phyloP scores from a whole-genome alignment of 2,113 vertebrate species.

The Gymnocephalus cernua region DNA sequence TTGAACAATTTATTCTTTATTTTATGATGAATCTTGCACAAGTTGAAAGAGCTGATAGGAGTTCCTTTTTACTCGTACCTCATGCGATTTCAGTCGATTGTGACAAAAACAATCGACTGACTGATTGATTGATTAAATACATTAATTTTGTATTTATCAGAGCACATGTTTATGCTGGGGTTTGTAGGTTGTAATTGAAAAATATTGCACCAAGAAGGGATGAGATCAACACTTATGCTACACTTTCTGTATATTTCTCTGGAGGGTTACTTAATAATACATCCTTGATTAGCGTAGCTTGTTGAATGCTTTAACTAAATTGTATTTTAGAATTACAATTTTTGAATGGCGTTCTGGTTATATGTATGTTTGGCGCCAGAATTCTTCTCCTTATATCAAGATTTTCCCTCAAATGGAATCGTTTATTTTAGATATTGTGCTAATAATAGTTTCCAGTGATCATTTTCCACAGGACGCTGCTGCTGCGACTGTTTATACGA shows the following conservation, averaged over 20 bases:
- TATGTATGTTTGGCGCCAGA: neutral
- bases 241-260: neutral
- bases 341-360: neutral
- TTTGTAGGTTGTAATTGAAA: conserved; percentile 1
- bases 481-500: conserved; percentile 63
- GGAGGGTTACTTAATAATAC: neutral
- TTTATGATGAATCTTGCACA: too few species aligned
- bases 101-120: too few species aligned
- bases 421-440: conserved; percentile 74
- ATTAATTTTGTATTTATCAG: neutral
- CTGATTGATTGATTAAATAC: neutral
- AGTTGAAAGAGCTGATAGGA: too few species aligned
- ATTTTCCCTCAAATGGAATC: conserved; percentile 42
- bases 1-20: too few species aligned
- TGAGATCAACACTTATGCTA: neutral
- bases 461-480: conserved; percentile 77
- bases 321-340: neutral
- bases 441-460: conserved; percentile 73
- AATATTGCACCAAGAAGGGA: neutral
- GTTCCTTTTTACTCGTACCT: too few species aligned
- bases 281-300: neutral
- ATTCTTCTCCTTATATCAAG: neutral
- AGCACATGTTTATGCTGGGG: neutral
- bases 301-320: neutral
- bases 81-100: too few species aligned